A percentile compares a stretch with the other conserved stretches of the same genome.
Conservation (phyloP, 2,888 invertebrate genomes). For the Emesis castigata region DNA sequence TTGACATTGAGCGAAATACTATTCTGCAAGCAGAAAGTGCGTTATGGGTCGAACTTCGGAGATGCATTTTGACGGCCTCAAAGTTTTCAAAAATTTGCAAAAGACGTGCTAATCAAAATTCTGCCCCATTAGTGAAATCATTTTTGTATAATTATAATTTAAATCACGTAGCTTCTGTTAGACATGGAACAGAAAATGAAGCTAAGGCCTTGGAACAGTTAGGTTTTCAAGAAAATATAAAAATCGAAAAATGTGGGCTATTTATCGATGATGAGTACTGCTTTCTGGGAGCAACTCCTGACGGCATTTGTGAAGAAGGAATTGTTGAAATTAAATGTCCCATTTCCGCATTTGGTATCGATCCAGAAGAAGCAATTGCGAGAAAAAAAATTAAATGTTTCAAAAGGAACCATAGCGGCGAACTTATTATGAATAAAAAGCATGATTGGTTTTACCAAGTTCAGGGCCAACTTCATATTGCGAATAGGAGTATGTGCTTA, state of each 20-base stretch:
- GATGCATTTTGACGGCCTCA: conserved; percentile 12
- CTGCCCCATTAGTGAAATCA: conserved; percentile 10
- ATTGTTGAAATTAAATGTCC: conserved; percentile 32
- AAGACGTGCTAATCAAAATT: conserved; percentile 1
- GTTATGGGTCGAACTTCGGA: conserved; percentile 17
- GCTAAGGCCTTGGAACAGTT: conserved; percentile 8
- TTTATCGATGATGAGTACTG: not conserved
- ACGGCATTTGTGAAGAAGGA: conserved; percentile 23
- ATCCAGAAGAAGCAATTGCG: conserved; percentile 14
- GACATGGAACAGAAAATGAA: conserved; percentile 14
- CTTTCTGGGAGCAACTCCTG: conserved; percentile 37
- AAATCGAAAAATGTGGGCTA: conserved; percentile 20
- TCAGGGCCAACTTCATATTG: not conserved
- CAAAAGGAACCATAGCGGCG: not conserved
- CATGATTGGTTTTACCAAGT: not conserved
- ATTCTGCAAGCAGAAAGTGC: conserved; percentile 20
- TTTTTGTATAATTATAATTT: conserved; percentile 14
- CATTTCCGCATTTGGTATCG: conserved; percentile 6
- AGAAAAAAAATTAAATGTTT: conserved; percentile 35
- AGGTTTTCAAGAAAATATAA: conserved; percentile 5
- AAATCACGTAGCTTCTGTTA: conserved; percentile 5
- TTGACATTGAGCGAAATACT: conserved; percentile 15
- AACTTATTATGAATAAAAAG: conserved; percentile 17
- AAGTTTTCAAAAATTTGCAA: conserved; percentile 10
- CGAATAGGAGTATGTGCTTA: not conserved